Evolutionary conservation across 2,797 vertebrate species (phyloP).

Genomic region (Tragopan temminckii): DNA sequence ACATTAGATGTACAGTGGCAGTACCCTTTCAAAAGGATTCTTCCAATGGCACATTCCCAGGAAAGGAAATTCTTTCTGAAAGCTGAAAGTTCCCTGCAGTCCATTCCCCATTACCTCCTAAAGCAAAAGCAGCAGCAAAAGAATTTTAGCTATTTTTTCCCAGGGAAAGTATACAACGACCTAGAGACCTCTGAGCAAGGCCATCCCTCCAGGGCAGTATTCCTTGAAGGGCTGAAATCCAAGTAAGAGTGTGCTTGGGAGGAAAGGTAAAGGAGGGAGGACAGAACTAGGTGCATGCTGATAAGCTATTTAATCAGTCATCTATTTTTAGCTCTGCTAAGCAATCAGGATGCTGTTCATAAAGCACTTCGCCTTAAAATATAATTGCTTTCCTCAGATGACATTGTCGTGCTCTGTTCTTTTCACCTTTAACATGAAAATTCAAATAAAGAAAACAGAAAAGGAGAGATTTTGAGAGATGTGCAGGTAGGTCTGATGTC

Average conservation of each 20-base stretch:
- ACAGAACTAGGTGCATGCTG: not conserved
- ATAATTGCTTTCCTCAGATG: conserved; percentile 65
- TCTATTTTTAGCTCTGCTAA: conserved; percentile 46
- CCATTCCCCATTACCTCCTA: not conserved
- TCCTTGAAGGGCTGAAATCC: conserved; percentile 15
- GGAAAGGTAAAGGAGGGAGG: not conserved
- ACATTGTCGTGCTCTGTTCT: not conserved
- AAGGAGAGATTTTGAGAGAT: not conserved
- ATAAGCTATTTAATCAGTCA: conserved; percentile 13
- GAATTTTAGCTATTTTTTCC: not conserved
- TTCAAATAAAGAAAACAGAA: not conserved
- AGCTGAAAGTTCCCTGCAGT: not conserved
- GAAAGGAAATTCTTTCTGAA: not conserved
- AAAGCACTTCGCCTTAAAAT: conserved; percentile 52
- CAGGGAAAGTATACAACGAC: not conserved
- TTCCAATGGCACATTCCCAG: accelerated
- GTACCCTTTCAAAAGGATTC: not conserved
- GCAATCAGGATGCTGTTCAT: conserved; percentile 45
- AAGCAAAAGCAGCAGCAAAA: not conserved
- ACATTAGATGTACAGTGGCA: accelerated
- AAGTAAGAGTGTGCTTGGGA: not conserved
- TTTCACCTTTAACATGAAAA: conserved; percentile 10
- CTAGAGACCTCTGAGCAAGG: not conserved
- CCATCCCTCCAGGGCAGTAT: not conserved
- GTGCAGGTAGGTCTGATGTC: not conserved